Percentiles rank a stretch among this genome's conserved stretches.
Evolutionary conservation across 2,797 vertebrate species (phyloP).

Genomic region (Pangasius larnaudii): DNA sequence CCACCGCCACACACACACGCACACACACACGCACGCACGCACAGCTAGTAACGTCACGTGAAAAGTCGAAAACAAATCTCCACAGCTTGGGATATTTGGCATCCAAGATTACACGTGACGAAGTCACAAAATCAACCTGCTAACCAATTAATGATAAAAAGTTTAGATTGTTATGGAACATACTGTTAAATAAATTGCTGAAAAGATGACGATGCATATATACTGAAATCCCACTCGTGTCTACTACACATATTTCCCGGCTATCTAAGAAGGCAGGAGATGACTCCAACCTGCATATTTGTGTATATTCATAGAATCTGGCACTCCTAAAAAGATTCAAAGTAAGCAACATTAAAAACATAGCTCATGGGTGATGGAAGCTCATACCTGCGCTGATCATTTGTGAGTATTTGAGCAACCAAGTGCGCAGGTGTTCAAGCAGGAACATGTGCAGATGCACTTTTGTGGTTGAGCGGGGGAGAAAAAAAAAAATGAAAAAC

Average conservation of each 20-base stretch:
- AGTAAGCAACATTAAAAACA: not conserved
- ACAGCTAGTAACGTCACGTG: not conserved
- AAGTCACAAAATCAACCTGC: not conserved
- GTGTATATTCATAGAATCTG: not conserved
- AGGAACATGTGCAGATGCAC: conserved; percentile 4
- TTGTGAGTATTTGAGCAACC: not conserved
- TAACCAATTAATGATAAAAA: not conserved
- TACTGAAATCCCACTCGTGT: not conserved
- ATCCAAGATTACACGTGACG: not conserved
- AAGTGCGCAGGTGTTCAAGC: conserved; percentile 14
- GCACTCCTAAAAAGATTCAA: not conserved
- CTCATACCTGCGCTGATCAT: not conserved
- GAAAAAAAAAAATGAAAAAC: not conserved
- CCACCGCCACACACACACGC: not conserved
- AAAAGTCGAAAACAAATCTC: not conserved
- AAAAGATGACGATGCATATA: not conserved
- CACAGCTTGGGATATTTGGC: not conserved
- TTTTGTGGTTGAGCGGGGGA: not conserved
- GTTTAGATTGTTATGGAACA: not conserved
- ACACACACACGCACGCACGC: conserved; percentile 13
- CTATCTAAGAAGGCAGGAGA: not conserved
- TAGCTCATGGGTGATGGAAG: not conserved
- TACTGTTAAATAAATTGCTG: not conserved
- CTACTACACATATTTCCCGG: not conserved
- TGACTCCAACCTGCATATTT: not conserved